Percentiles rank a stretch among this genome's conserved stretches.
phyloP scores from a whole-genome alignment of 2,888 invertebrate genomes.

The Lepidonotus clava region DNA sequence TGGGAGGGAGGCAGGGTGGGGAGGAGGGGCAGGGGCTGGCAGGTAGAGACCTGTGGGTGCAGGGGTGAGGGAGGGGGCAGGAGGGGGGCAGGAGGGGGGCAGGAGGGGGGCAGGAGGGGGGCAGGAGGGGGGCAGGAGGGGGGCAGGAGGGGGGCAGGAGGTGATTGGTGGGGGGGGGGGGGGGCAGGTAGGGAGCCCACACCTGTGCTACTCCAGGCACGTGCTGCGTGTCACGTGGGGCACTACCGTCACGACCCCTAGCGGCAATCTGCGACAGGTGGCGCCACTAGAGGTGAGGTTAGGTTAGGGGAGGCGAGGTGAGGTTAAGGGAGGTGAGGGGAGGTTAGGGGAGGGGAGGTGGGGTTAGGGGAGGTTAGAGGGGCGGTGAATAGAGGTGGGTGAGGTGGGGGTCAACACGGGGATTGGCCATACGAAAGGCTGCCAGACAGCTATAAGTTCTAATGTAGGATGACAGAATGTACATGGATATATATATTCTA shows the following conservation, averaged over 20 bases:
- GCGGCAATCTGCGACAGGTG: no score
- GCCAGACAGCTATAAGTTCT: no score
- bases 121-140: background rate
- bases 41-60: background rate
- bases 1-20: no score
- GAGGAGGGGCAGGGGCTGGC: background rate
- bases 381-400: background rate
- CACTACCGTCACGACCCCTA: no score
- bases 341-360: background rate
- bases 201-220: background rate
- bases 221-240: background rate
- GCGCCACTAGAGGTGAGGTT: background rate
- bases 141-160: background rate
- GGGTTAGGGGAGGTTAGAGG: background rate
- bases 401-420: background rate
- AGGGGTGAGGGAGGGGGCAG: background rate
- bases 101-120: background rate
- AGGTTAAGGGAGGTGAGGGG: background rate
- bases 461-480: no score
- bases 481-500: no score
- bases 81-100: background rate
- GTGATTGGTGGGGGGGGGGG: background rate
- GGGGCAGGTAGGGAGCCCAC: background rate
- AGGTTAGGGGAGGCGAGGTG: background rate
- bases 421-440: background rate